Base-by-base conservation (phyloP, 2,113 vertebrate genomes). In the Clarias batrachus region DNA sequence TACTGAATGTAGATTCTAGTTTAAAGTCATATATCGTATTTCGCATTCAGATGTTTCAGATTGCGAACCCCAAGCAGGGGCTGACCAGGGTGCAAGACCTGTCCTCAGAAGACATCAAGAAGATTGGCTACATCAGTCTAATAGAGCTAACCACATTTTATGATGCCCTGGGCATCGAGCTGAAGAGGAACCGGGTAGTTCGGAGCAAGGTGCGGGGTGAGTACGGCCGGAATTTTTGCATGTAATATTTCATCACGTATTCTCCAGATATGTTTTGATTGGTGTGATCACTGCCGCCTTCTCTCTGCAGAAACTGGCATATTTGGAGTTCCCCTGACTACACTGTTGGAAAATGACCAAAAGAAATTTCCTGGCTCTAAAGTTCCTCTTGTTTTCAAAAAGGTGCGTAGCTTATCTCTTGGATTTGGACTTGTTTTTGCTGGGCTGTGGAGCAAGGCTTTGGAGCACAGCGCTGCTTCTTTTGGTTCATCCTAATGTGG, bases 311-410 rank as follows among this genome's bases (percentile, higher is more conserved):
- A 98, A 91, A 94, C 89, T 0, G 97, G 97, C 16, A 96, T 98
- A 83, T 99, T 99, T 19, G 96, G 97, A 11, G 97, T 98, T 83
- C 94, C 98, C 74, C 95, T 99, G 3, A 89, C 93, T 0, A 90
- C 94, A 0, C 89, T 99, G 66, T 85, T 99, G 90, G 96, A 98
- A 79, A 97, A 94, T 3, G 97, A 99, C 94, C 96, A 96, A 83
- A 98, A 97, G 92, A 97, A 93, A 87, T 91, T 94, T 87, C 96
- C 97, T 21, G 97, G 94, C 81, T 93, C 95, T 65, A 97, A 96
- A 95, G 96, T 99, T 86, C 98, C 98, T 63, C 92, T 98, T 0
- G 95, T 99, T 27, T 96, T 99, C 88, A 96, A 96, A 91, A 98
- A 98, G 94, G 97, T 97, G 90, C 23, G 62, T 81, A 70, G 60